Evolutionary conservation across 2,797 vertebrate species (phyloP), one percentile per base, ranked within the genome.

Genomic region (Malurus splendens): DNA sequence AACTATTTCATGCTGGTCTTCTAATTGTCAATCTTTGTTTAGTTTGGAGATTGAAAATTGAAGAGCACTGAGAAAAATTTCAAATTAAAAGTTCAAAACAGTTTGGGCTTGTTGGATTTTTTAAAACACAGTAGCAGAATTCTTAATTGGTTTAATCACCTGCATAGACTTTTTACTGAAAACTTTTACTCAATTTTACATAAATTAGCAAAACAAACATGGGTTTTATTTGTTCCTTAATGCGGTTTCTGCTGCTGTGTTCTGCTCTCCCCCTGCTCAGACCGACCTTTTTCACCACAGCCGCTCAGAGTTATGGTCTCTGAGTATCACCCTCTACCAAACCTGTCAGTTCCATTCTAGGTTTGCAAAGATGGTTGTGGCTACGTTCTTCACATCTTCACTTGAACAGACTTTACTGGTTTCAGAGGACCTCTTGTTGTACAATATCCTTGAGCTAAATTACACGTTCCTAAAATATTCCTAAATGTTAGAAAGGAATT

Each of bases 351-450:
- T 75, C 62, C 4, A 3, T 57, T 39, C 12, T 4, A 20, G 27
- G 4, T 64, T 62, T 79, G 39, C 18, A 41, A 32, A 59, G 28
- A 19, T 19, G 8, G 2, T 59, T 67, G 50, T 55, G 44, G 45
- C 36, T 78, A 4, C 3, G 0, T 28, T 41, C 47, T 68, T 85
- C 73, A 57, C 0, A 0, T 65, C 1, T 0, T 41, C 59, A 11
- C 45, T 42, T 52, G 19, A 62, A 7, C 9, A 76, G n/a, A 41
- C 51, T 71, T 72, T 12, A n/a, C 18, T 1, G 0, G 6, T 86
- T 42, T 73, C n/a, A 56, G 12, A 22, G 16, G 36, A 27, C 4
- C 70, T 36, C 15, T 9, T 67, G 18, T 61, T 83, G 51, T 70
- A 80, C 36, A 42, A 10, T 36, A 42, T 28, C 15, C 27, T 50